Base-by-base conservation (phyloP, 2,113 vertebrate species). In the Tragelaphus imberbis region DNA sequence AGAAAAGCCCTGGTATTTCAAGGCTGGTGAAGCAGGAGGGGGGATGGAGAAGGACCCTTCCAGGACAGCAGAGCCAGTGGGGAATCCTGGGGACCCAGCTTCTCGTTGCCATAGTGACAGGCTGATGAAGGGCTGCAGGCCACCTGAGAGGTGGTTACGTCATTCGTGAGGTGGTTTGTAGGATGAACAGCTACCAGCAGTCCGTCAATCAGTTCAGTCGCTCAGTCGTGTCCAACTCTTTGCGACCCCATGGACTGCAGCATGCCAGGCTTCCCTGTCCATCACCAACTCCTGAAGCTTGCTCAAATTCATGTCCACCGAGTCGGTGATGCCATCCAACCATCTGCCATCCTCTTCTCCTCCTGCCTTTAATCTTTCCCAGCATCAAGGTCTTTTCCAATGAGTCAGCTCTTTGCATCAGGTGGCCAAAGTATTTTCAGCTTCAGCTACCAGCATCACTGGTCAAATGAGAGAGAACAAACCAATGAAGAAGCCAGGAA, bases 61-160 rank as follows among this genome's bases (percentile, higher is more conserved):
- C 5, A 33, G 33, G n/a, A 40, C 5, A 21, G 44, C 27, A 59
- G 84, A 85, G 36, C 84, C n/a, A 85, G 25, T 2, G 2, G 33
- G 53, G 25, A 40, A 5, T 2, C 17, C 51, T 3, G 5, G 51
- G 0, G 15, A 59, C 33, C 33, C 36, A 14, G 36, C 21, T 49
- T 28, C 23, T 27, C 17, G 2, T 55, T 33, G 51, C 47, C 2
- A 0, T 8, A 3, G 2, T 1, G 5, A n/a, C 30, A 3, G 36
- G 40, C 33, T n/a, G 27, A 19, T 0, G 11, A 15, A 49, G 30
- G 16, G 0, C 33, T 3, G 0, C 9, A 44, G 49, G 51, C 33
- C 28, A 14, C n/a, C 51, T 25, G 21, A 13, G 13, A 21, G 55
- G 47, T 10, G 55, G 65, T 11, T 7, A 3, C 5, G 11, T 36